Percentiles rank a stretch among this genome's conserved stretches.
phyloP scores from a whole-genome alignment of 2,113 vertebrate genomes.

The Ahaetulla prasina region DNA sequence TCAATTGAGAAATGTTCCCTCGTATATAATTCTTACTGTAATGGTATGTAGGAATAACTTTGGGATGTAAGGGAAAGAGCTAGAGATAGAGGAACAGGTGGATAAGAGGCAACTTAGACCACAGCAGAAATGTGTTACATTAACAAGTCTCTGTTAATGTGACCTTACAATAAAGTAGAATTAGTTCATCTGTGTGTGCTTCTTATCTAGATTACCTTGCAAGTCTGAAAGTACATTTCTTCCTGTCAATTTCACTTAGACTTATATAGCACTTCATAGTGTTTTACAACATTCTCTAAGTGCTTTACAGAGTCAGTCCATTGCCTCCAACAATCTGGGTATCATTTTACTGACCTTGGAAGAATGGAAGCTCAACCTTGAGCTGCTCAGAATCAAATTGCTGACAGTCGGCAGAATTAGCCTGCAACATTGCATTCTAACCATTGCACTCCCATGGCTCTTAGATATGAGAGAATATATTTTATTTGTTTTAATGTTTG shows the following conservation, averaged over 20 bases:
- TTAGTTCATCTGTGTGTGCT: not conserved
- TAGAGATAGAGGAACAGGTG: not conserved
- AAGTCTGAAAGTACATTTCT: not conserved
- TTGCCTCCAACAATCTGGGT: too few species aligned
- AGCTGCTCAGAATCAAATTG: too few species aligned
- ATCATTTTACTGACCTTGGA: too few species aligned
- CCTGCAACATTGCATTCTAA: too few species aligned
- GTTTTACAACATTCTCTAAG: too few species aligned
- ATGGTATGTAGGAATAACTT: not conserved
- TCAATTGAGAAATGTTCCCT: conserved; percentile 24
- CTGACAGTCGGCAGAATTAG: too few species aligned
- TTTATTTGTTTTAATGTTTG: not conserved
- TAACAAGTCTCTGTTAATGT: not conserved
- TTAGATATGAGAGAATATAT: not conserved
- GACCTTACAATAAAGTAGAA: not conserved
- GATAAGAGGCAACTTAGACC: not conserved
- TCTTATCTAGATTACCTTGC: not conserved
- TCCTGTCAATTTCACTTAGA: not conserved
- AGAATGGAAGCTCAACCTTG: too few species aligned
- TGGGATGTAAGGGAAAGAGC: not conserved
- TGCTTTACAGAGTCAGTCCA: too few species aligned
- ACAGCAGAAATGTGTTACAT: not conserved
- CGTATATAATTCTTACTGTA: not conserved
- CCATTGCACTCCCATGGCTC: too few species aligned
- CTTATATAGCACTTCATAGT: too few species aligned